Percentiles rank a stretch among this genome's conserved stretches.
Evolutionary conservation across 2,797 vertebrate species (phyloP).

Genomic region (Sebastes baramenuke): DNA sequence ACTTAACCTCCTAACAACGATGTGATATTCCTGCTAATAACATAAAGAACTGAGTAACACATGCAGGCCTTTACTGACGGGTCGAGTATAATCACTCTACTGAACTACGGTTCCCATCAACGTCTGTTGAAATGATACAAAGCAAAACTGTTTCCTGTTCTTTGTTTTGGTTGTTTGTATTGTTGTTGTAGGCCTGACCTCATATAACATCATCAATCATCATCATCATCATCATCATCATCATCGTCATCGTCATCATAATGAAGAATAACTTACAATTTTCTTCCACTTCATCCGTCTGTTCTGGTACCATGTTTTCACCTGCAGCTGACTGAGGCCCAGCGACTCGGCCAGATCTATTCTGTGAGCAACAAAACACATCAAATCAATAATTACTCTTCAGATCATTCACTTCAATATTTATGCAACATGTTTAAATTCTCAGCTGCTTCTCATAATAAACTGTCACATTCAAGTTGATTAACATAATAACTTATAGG

Average conservation of each 20-base stretch:
- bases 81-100: no score
- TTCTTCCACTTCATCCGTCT: constrained; percentile 99
- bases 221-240: neutral
- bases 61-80: neutral
- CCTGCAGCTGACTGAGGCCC: constrained; percentile 97
- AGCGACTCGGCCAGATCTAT: constrained; percentile 98
- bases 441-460: neutral
- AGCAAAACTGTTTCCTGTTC: neutral
- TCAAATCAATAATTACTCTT: neutral
- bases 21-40: neutral
- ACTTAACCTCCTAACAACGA: neutral
- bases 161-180: neutral
- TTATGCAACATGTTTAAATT: neutral
- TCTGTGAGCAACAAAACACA: constrained; percentile 76
- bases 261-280: constrained; percentile 88
- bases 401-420: neutral
- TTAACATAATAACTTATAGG: neutral
- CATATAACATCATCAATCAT: neutral
- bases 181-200: neutral
- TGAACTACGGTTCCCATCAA: neutral
- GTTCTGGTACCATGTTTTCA: constrained; percentile 99
- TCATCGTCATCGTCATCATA: neutral
- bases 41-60: neutral
- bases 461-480: no score
- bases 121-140: neutral